phyloP scores from a whole-genome alignment of 1,140 invertebrate species.

The Grapholita molesta region DNA sequence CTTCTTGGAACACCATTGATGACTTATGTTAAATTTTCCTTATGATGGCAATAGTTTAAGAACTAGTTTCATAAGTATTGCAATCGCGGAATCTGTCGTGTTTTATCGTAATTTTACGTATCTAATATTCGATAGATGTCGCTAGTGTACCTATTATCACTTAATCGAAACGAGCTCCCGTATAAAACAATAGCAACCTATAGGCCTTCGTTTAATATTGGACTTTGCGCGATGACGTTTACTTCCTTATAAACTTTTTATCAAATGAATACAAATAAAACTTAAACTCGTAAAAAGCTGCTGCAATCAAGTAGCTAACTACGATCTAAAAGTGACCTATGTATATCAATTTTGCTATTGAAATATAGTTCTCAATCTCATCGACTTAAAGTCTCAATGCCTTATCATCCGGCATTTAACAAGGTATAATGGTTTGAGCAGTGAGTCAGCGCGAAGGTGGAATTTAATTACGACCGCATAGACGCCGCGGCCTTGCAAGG shows the following conservation, averaged over 20 bases:
- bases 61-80: neutral
- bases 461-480: slow-evolving; percentile 64
- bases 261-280: neutral
- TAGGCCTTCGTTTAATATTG: neutral
- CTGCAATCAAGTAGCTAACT: neutral
- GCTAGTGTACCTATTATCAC: neutral
- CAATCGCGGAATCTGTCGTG: neutral
- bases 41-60: neutral
- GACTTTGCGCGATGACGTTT: neutral
- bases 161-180: neutral
- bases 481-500: slow-evolving; percentile 72
- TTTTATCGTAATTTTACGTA: neutral
- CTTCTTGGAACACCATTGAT: neutral
- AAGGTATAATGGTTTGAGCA: slow-evolving; percentile 9
- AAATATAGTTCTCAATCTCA: neutral
- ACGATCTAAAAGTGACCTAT: neutral
- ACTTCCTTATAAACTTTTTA: neutral
- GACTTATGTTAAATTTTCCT: neutral
- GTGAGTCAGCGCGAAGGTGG: slow-evolving; percentile 68
- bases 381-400: neutral
- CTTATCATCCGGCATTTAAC: neutral
- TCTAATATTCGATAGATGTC: neutral
- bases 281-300: neutral
- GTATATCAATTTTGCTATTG: neutral
- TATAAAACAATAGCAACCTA: neutral